Conservation (phyloP, 2,888 invertebrate species). For the Glyphotaelius pellucidus region DNA sequence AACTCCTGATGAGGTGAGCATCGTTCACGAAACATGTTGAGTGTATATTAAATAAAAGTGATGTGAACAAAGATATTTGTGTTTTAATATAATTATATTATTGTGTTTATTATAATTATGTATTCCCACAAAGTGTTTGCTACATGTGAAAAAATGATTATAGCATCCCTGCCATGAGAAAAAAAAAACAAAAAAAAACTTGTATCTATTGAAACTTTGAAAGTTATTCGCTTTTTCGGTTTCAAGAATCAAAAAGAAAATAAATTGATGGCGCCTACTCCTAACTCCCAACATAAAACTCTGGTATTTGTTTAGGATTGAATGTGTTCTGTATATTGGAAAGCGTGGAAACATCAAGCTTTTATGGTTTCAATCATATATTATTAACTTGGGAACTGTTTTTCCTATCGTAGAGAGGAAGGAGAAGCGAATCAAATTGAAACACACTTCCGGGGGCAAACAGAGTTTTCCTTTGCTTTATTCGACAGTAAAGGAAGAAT, state of each 20-base stretch:
- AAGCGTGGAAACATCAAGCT: not conserved
- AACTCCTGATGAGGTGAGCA: too few species aligned
- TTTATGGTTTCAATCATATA: conserved; percentile 2
- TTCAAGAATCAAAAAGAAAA: not conserved
- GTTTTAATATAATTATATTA: too few species aligned
- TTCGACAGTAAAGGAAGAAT: not conserved
- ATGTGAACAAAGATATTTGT: too few species aligned
- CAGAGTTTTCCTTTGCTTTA: not conserved
- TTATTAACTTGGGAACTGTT: not conserved
- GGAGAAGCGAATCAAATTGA: not conserved
- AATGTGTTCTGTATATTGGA: not conserved
- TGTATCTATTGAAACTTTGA: not conserved
- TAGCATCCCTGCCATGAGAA: too few species aligned
- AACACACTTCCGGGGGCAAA: not conserved
- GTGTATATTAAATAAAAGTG: too few species aligned
- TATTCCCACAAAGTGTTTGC: too few species aligned
- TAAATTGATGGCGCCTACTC: not conserved
- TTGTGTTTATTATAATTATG: too few species aligned
- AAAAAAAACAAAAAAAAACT: too few species aligned
- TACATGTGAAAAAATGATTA: too few species aligned
- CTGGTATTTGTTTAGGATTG: not conserved
- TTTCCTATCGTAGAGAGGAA: not conserved
- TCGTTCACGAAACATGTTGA: too few species aligned
- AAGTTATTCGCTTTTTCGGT: not conserved
- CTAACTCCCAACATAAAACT: not conserved